Percentiles rank a stretch among this genome's conserved stretches.
Conservation (phyloP, 2,797 vertebrate genomes). For the Alfaro cultratus region DNA sequence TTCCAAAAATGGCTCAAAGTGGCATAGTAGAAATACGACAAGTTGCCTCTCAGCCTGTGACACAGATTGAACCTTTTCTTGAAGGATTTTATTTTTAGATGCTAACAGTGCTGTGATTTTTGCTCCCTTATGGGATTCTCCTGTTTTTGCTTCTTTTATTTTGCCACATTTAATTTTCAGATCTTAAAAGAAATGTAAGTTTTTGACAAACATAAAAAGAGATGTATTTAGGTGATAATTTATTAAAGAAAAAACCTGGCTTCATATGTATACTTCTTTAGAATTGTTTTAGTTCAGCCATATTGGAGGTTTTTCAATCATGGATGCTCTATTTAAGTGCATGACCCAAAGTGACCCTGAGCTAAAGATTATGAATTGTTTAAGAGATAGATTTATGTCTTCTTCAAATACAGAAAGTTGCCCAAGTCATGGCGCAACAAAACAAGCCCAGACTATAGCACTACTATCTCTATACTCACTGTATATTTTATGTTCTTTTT, state of each 20-base stretch:
- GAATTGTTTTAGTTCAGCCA: background rate
- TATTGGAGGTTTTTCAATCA: background rate
- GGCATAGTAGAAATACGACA: constrained; percentile 25
- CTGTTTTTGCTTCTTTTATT: background rate
- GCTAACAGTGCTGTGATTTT: background rate
- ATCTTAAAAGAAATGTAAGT: background rate
- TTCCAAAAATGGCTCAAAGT: constrained; percentile 4
- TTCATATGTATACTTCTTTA: background rate
- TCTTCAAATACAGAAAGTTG: background rate
- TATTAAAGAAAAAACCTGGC: background rate
- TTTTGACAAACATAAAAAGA: too few relatives aligned
- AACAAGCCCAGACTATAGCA: background rate
- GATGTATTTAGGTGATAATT: background rate
- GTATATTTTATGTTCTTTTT: background rate
- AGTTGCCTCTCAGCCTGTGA: background rate
- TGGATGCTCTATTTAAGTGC: background rate
- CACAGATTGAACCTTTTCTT: background rate
- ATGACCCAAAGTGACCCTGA: background rate
- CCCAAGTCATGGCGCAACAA: background rate
- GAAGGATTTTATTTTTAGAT: background rate
- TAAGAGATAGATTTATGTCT: too few relatives aligned
- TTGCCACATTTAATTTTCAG: background rate
- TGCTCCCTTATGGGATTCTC: background rate
- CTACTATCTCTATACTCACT: background rate
- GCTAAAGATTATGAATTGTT: background rate